These are phyloP conservation scores for Proteles cristata DNA, from an alignment of 2,113 vertebrate genomes.

Conservation along the genomic window DNA sequence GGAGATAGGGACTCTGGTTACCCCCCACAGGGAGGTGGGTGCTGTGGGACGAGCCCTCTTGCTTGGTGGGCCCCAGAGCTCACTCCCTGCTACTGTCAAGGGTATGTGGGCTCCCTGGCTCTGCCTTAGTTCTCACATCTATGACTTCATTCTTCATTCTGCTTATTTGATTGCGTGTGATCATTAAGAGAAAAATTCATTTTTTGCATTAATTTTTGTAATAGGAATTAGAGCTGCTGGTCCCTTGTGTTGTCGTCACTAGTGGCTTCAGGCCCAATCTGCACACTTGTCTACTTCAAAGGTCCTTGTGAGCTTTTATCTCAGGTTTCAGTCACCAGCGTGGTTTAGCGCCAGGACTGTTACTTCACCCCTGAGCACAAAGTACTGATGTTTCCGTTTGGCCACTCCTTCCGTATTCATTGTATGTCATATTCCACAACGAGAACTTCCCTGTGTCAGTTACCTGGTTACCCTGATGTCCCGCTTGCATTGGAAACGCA, in stretches of 20 bases:
- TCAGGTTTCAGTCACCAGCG: too few relatives aligned
- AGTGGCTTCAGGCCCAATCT: neutral
- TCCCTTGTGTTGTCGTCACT: neutral
- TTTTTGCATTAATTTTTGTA: neutral
- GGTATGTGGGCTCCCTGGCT: neutral
- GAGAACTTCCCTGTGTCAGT: neutral
- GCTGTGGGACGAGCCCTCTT: too few relatives aligned
- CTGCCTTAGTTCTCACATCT: too few relatives aligned
- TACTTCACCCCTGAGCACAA: neutral
- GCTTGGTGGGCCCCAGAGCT: neutral
- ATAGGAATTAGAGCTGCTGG: slow-evolving; percentile 77
- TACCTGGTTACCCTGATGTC: neutral
- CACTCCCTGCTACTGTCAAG: neutral
- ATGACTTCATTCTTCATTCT: neutral
- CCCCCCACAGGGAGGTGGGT: too few relatives aligned
- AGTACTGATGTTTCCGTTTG: too few relatives aligned
- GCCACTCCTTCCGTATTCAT: neutral
- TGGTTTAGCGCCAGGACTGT: neutral
- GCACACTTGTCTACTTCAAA: neutral
- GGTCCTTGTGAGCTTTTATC: neutral
- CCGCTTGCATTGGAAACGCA: neutral
- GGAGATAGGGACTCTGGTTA: neutral
- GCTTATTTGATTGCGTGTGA: neutral
- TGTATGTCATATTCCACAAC: neutral
- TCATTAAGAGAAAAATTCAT: neutral